Percentiles rank a stretch among this genome's conserved stretches.
Conservation (phyloP, 1,140 invertebrate genomes). For the Euschistus heros region DNA sequence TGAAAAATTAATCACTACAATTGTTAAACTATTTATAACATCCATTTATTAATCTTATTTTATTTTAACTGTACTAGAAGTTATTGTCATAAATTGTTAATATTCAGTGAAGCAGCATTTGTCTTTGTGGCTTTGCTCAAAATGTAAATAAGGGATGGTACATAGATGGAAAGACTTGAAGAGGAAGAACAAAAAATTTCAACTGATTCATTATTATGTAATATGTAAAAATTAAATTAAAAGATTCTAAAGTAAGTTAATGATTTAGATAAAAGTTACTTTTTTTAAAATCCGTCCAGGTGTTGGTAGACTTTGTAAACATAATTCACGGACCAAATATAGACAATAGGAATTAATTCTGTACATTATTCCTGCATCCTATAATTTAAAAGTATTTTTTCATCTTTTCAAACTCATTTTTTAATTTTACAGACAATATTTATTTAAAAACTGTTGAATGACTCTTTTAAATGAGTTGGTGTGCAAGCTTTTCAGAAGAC, state of each 20-base stretch:
- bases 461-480: no score
- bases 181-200: neutral
- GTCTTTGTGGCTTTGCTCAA: constrained; percentile 10
- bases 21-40: no score
- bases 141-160: neutral
- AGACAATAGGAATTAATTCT: constrained; percentile 10
- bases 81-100: neutral
- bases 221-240: neutral
- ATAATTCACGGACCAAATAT: constrained; percentile 8
- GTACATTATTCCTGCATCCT: neutral
- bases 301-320: constrained; percentile 4
- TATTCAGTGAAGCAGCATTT: constrained; percentile 16
- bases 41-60: neutral
- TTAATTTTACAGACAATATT: no score
- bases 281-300: constrained; percentile 14
- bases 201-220: neutral
- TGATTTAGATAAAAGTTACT: neutral
- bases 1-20: no score
- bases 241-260: neutral
- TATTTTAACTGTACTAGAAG: neutral
- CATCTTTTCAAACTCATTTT: neutral
- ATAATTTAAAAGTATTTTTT: neutral
- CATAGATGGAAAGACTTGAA: no score
- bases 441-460: no score
- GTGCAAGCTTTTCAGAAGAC: no score